These are phyloP conservation scores for Crocallis elinguaria DNA, from an alignment of 2,888 invertebrate species.

Conservation along the genomic window DNA sequence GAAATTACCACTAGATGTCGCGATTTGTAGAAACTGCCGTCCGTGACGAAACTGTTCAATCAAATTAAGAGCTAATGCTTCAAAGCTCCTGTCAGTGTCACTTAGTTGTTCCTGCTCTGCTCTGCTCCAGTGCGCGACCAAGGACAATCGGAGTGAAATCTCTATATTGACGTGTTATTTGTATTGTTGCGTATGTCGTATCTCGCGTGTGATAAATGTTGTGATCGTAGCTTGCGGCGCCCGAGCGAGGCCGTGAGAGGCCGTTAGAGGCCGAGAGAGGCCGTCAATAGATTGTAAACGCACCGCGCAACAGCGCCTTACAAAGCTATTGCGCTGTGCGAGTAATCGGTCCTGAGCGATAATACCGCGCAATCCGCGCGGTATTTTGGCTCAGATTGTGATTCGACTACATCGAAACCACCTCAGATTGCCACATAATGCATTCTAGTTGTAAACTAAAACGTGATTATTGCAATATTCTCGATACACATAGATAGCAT, in stretches of 20 bases:
- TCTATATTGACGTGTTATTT: constrained; percentile 38
- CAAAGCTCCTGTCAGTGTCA: not conserved
- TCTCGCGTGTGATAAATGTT: constrained; percentile 47
- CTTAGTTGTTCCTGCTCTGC: not conserved
- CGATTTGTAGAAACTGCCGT: too few species aligned
- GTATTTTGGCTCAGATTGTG: not conserved
- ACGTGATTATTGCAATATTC: constrained; percentile 17
- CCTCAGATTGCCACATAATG: constrained; percentile 17
- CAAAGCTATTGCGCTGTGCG: not conserved
- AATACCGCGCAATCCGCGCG: not conserved
- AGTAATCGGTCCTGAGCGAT: not conserved
- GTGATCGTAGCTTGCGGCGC: constrained; percentile 45
- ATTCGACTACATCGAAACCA: constrained; percentile 5
- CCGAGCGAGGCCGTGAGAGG: constrained; percentile 44
- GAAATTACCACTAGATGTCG: not conserved
- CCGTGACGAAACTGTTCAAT: too few species aligned
- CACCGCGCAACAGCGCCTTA: not conserved
- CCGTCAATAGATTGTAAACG: constrained; percentile 42
- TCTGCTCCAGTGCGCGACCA: constrained; percentile 1
- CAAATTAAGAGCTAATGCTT: too few species aligned
- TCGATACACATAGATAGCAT: constrained; percentile 24
- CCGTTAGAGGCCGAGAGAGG: constrained; percentile 46
- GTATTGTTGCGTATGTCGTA: constrained; percentile 44
- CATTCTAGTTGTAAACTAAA: constrained; percentile 28
- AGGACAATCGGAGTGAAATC: constrained; percentile 46